Evolutionary conservation across 2,113 vertebrate genomes (phyloP), one percentile per base, ranked within the genome.

Genomic region (Entosphenus tridentatus): DNA sequence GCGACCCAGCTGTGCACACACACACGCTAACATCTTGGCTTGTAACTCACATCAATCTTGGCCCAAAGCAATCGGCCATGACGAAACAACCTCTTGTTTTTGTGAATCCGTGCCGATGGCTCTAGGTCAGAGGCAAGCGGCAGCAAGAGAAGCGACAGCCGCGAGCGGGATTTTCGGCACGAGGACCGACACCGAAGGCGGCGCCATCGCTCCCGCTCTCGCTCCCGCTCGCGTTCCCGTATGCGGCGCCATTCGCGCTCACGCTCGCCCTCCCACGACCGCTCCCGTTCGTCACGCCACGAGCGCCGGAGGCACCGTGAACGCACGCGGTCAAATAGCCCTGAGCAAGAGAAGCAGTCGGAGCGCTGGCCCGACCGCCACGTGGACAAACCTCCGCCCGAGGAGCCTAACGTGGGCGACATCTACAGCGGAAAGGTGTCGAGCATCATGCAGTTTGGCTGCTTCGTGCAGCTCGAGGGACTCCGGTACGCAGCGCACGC

Each of bases 371-470:
- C 87, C 68, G 93, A 98, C 73, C 95, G 91, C 72, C 89, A 90
- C 1, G 80, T 97, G 67, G 93, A 98, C 72, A 85, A 89, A 0
- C 93, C 92, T 0, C 92, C 93, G 0, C 88, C 91, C 0, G 93
- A 97, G 73, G 93, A 98, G 70, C 93, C 93, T 0, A 83, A 86
- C 21, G 87, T 97, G 0, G 93, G 92, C 0, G 93, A 96, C 76
- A 92, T 98, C 72, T 97, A 96, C 76, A 95, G 89, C 0, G 93
- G 93, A 75, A 98, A 98, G 76, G 83, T 97, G 71, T 96, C 92
- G 11, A 98, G 92, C 70, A 95, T 98, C 71, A 97, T 98, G 93
- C 93, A 98, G 73, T 98, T 98, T 70, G 93, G 93, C 1, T 98
- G 93, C 76, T 98, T 98, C 68, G 93, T 98, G 70, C 92, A 98